Evolutionary conservation across 2,113 vertebrate genomes (phyloP).

Genomic region (Leptosomus discolor): DNA sequence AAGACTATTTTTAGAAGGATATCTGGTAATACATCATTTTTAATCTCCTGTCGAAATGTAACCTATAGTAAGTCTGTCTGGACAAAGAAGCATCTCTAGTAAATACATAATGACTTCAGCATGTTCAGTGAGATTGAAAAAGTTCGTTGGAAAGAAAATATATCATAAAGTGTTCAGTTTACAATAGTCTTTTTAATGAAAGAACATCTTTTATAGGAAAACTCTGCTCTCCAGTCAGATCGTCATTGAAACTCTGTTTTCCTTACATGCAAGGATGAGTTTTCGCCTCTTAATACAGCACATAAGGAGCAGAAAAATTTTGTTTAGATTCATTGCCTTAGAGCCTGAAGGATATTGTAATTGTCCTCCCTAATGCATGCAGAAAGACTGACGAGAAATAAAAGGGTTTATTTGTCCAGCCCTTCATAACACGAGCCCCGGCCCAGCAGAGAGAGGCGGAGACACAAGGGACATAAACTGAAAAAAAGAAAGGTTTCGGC

Average conservation of each 20-base stretch:
- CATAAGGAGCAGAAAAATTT: neutral
- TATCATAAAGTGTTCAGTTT: conserved; percentile 25
- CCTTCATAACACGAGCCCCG: neutral
- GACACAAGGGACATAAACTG: neutral
- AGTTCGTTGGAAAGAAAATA: conserved; percentile 37
- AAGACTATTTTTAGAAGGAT: conserved; percentile 17
- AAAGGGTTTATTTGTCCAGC: neutral
- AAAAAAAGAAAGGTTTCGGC: neutral
- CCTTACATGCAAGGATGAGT: neutral
- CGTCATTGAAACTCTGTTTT: conserved; percentile 25
- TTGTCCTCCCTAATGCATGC: neutral
- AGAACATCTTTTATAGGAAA: conserved; percentile 1
- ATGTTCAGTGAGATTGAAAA: conserved; percentile 2
- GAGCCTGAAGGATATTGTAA: neutral
- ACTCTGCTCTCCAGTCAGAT: neutral
- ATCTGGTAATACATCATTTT: neutral
- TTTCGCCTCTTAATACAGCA: conserved; percentile 9
- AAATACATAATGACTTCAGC: conserved; percentile 27
- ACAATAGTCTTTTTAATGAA: conserved; percentile 21
- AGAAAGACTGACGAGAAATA: neutral
- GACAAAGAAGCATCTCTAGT: neutral
- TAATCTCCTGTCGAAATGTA: conserved; percentile 25
- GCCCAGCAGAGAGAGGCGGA: neutral
- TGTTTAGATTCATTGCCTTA: neutral
- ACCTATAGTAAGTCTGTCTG: neutral